phyloP scores from a whole-genome alignment of 2,113 vertebrate species.

The Pterocles orientalis region DNA sequence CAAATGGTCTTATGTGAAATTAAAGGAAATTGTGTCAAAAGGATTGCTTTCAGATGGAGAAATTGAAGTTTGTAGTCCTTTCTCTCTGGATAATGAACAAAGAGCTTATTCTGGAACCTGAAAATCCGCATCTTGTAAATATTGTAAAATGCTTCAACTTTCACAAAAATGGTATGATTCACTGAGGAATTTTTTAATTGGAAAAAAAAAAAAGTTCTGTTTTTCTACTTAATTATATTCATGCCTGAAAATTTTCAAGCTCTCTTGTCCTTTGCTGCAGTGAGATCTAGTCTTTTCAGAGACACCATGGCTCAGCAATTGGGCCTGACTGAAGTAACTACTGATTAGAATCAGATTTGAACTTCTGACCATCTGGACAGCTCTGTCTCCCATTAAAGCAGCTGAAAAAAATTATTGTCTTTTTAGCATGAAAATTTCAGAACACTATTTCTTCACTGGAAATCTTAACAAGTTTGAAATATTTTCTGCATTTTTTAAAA shows the following conservation, averaged over 20 bases:
- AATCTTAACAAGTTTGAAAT: neutral
- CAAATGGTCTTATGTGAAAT: neutral
- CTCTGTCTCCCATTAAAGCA: neutral
- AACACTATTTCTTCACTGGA: neutral
- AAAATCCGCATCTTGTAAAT: neutral
- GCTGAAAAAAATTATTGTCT: neutral
- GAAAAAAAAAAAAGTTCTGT: neutral
- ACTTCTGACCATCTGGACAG: neutral
- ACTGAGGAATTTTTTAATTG: neutral
- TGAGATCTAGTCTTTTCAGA: neutral
- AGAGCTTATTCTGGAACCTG: neutral
- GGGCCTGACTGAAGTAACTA: neutral
- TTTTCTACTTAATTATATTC: neutral
- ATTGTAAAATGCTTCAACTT: neutral
- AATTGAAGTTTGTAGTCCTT: neutral
- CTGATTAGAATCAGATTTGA: neutral
- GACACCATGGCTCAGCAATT: neutral
- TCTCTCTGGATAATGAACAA: neutral
- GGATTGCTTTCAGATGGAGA: neutral
- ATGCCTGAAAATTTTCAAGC: neutral
- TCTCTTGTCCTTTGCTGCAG: neutral
- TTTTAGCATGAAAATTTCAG: neutral
- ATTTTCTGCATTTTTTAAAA: neutral
- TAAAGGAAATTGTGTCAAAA: neutral
- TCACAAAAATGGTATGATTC: neutral